Conservation (phyloP, 2,888 invertebrate genomes). For the Andricus quercusramuli region DNA sequence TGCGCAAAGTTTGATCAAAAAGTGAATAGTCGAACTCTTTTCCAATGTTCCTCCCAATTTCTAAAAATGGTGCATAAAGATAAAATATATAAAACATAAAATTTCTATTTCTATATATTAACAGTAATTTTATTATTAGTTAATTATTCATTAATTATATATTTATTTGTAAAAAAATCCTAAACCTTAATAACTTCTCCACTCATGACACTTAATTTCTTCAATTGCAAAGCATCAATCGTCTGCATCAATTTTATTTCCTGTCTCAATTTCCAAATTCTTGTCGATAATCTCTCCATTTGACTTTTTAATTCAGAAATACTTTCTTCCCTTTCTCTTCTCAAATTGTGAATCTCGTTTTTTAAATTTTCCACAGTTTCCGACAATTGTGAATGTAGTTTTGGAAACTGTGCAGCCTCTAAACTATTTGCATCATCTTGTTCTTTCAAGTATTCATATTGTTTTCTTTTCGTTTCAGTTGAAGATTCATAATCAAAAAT, state of each 20-base stretch:
- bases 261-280: conserved; percentile 79
- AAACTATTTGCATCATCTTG: conserved; percentile 80
- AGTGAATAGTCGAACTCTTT: conserved; percentile 83
- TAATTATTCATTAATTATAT: too few species aligned
- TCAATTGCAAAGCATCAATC: conserved; percentile 81
- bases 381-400: conserved; percentile 69
- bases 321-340: conserved; percentile 58
- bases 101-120: conserved; percentile 14
- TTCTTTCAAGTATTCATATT: conserved; percentile 78
- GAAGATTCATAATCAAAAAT: conserved; percentile 68
- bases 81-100: not conserved
- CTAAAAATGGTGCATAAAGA: conserved; percentile 52
- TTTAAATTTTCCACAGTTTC: conserved; percentile 64
- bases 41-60: conserved; percentile 77
- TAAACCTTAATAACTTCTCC: conserved; percentile 80
- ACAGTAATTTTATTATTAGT: not conserved
- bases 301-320: conserved; percentile 62
- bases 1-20: conserved; percentile 83
- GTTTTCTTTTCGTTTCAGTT: conserved; percentile 71
- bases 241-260: conserved; percentile 80
- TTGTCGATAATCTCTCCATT: conserved; percentile 59
- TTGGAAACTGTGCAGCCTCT: conserved; percentile 73
- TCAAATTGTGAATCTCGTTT: conserved; percentile 58
- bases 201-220: conserved; percentile 83
- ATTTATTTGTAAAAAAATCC: not conserved